phyloP scores from a whole-genome alignment of 2,888 invertebrate genomes.

The Agrotis clavis region DNA sequence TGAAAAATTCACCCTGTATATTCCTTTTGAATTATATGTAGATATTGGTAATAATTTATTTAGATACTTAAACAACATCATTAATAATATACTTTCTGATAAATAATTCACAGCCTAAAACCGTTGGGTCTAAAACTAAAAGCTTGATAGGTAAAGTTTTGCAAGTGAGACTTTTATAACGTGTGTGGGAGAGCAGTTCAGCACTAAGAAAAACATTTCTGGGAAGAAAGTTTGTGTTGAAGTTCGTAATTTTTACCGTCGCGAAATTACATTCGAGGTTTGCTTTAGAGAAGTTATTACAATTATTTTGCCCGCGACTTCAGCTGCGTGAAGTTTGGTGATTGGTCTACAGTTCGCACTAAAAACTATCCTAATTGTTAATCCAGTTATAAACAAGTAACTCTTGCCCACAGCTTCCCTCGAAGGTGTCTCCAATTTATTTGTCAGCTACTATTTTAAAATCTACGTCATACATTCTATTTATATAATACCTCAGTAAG shows the following conservation, averaged over 20 bases:
- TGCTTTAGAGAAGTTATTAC: too few relatives aligned
- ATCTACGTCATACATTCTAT: too few relatives aligned
- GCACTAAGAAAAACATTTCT: background rate
- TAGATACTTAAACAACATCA: background rate
- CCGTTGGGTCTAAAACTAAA: background rate
- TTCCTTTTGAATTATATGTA: background rate
- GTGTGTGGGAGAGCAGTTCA: background rate
- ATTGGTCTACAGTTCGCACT: too few relatives aligned
- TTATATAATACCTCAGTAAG: too few relatives aligned
- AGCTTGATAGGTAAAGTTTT: too few relatives aligned
- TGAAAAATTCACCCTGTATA: too few relatives aligned
- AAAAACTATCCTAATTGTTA: too few relatives aligned
- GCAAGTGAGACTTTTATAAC: background rate
- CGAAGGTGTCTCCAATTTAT: background rate
- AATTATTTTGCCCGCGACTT: too few relatives aligned
- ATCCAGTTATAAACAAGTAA: too few relatives aligned
- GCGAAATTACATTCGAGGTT: background rate
- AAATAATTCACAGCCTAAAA: background rate
- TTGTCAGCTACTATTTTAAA: background rate
- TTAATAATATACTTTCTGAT: too few relatives aligned
- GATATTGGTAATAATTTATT: background rate
- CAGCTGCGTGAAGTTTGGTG: too few relatives aligned
- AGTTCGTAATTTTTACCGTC: background rate
- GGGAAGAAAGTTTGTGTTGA: background rate
- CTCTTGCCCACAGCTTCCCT: too few relatives aligned